These are phyloP conservation scores for Rhinolophus sinicus DNA, from an alignment of 2,113 vertebrate genomes.

Conservation along the genomic window DNA sequence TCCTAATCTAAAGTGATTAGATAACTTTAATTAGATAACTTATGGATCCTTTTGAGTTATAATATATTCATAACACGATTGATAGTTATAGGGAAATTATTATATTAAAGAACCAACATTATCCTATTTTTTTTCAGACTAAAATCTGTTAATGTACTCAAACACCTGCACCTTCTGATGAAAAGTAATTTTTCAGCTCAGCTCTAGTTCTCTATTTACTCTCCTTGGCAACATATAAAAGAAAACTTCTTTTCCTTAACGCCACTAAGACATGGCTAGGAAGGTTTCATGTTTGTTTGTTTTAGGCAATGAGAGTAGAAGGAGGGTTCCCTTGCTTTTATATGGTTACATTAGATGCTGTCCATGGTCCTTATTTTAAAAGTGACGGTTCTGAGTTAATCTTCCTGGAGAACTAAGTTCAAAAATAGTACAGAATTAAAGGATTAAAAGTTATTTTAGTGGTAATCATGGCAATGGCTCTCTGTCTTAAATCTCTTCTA, in stretches of 20 bases:
- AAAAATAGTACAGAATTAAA: conserved; percentile 12
- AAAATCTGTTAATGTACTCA: background rate
- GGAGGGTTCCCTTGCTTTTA: background rate
- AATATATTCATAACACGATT: background rate
- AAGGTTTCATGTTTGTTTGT: background rate
- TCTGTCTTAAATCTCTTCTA: background rate
- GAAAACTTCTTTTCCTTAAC: background rate
- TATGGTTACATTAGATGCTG: background rate
- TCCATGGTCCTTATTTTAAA: background rate
- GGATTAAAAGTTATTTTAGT: conserved; percentile 20
- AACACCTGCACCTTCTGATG: conserved; percentile 21
- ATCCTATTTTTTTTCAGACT: background rate
- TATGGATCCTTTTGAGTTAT: background rate
- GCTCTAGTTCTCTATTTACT: background rate
- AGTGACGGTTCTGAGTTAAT: background rate
- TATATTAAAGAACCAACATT: background rate
- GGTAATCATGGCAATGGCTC: background rate
- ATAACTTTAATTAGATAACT: background rate
- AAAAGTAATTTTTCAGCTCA: background rate
- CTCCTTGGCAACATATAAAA: background rate
- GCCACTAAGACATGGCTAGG: background rate
- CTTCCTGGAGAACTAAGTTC: background rate
- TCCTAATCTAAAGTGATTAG: conserved; percentile 18
- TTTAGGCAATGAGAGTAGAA: background rate
- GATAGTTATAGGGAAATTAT: background rate